These are phyloP conservation scores for Porphyrio hochstetteri DNA, from an alignment of 2,113 vertebrate species.

Conservation along the genomic window DNA sequence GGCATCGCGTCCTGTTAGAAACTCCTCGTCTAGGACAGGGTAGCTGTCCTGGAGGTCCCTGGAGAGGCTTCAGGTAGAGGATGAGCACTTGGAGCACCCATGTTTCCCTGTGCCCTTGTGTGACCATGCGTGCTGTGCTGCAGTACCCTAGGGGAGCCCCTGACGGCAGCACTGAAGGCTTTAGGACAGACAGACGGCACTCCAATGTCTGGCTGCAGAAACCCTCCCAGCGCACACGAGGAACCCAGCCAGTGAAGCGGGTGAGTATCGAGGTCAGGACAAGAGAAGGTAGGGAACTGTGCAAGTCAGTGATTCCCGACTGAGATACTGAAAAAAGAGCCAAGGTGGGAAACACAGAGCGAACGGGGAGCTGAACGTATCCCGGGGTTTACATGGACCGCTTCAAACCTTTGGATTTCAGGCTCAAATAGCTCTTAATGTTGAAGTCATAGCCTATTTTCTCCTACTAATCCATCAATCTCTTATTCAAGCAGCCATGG, in stretches of 20 bases:
- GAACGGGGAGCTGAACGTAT: accelerated
- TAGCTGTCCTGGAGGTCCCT: too few species aligned
- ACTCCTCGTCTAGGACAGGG: too few species aligned
- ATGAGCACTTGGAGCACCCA: not conserved
- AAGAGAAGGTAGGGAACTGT: accelerated
- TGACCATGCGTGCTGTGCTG: not conserved
- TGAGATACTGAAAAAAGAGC: not conserved
- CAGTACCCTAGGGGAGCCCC: accelerated
- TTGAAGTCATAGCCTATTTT: not conserved
- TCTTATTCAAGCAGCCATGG: not conserved
- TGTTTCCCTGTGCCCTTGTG: not conserved
- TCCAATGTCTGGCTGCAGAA: not conserved
- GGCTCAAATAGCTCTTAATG: not conserved
- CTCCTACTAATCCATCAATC: not conserved
- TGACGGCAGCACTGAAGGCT: not conserved
- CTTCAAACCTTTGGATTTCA: not conserved
- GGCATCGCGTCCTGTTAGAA: not conserved
- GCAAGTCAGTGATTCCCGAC: not conserved
- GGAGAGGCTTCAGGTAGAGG: not conserved
- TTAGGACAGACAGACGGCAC: too few species aligned
- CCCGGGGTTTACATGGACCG: not conserved
- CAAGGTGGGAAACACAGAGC: not conserved
- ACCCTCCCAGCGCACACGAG: accelerated
- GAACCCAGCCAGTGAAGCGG: accelerated
- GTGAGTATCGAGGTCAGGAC: not conserved